Evolutionary conservation across 30 jellyfish, hydroid and myxozoan species (phyloP), one percentile per base, ranked within the genome.

Genomic region (Aurelia aurita): DNA sequence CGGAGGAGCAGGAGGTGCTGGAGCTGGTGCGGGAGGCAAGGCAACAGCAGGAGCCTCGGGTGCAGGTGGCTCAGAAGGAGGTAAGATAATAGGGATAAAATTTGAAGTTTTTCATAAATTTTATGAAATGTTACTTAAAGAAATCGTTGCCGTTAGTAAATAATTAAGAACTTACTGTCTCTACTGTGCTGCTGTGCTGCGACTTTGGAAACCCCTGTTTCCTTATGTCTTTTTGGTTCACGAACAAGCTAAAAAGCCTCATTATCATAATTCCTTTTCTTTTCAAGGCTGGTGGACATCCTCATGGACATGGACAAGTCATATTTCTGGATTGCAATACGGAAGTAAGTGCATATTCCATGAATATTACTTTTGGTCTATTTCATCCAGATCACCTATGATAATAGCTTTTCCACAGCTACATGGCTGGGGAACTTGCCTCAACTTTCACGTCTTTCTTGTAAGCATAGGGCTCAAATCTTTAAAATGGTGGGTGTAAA

Each of bases 11-110:
- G 94, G 84, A 9, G 93, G 89, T 16, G 89, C 45, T 25, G 68
- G 81, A 16, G 74, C 55, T 31, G 77, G 77, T 22, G 87, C 49
- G 2, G 77, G 73, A 13, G 87, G 88, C 5, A 69, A 46, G 31
- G 95, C 69, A 10, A 73, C 55, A 27, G 95, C 85, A 29, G 89
- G 89, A 32, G 88, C 90, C 53, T 80, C 88, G 27, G 96, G 88
- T 8, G 80, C 88, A 29, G 87, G 88, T 15, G 96, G 88, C 12
- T 68, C 88, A 34, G 96, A 87, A 77, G 96, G 96, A 87, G 88
- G 95, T 74, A 68, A 39, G 51, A 39, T 39, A 39, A 39, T 39
- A 39, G 15, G 13, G 51, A 39, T 8, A 39, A 5, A 0, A n/a
- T n/a, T n/a, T n/a, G n/a, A n/a, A n/a, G n/a, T n/a, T n/a, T n/a